Evolutionary conservation across 2,113 vertebrate genomes (phyloP).

Genomic region (Empidonax alnorum): DNA sequence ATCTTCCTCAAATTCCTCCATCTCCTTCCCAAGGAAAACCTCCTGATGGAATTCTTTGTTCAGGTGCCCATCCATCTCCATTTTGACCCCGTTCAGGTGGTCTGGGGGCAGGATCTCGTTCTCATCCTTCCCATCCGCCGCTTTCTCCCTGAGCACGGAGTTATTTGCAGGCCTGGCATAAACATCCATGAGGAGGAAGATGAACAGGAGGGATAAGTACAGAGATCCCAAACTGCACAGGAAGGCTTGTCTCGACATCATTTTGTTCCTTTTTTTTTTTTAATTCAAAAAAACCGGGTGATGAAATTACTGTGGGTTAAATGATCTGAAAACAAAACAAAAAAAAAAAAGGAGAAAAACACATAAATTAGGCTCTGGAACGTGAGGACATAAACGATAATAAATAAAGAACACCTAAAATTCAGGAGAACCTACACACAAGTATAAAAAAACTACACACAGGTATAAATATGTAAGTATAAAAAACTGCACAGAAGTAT

Average conservation of each 20-base stretch:
- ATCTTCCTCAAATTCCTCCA: constrained; percentile 92
- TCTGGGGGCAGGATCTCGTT: constrained; percentile 92
- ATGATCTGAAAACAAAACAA: neutral
- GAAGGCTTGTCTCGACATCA: constrained; percentile 72
- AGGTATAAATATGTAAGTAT: neutral
- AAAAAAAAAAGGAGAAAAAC: neutral
- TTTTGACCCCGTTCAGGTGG: constrained; percentile 91
- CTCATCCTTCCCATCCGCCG: constrained; percentile 76
- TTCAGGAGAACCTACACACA: rapidly evolving
- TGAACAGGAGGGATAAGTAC: constrained; percentile 73
- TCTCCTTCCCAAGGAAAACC: constrained; percentile 93
- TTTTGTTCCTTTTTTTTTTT: constrained; percentile 1
- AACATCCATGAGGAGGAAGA: constrained; percentile 73
- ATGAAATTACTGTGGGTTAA: neutral
- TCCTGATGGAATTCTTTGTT: constrained; percentile 97
- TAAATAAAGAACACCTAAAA: rapidly evolving
- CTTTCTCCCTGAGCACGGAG: constrained; percentile 81
- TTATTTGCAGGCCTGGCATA: constrained; percentile 89
- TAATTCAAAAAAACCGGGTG: neutral
- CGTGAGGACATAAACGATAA: neutral
- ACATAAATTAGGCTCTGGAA: neutral
- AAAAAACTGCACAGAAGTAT: no score
- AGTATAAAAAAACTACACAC: rapidly evolving
- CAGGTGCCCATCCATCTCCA: constrained; percentile 94
- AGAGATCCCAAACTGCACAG: constrained; percentile 66